Conservation (phyloP, 2,888 invertebrate species). For the Tipula confusa region DNA sequence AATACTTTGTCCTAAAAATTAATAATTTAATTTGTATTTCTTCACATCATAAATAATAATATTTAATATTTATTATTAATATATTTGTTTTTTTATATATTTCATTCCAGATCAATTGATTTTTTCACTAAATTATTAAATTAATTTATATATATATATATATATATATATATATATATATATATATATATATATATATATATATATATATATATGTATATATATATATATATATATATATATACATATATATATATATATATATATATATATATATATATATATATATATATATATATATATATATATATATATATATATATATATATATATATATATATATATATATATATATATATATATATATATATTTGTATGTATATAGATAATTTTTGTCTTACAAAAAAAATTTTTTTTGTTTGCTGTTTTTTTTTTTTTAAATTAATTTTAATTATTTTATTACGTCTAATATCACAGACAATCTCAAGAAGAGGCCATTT, state of each 20-base stretch:
- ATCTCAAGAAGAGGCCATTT: slow-evolving; percentile 36
- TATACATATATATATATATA: too few species aligned
- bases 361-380: not conserved
- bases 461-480: slow-evolving; percentile 38
- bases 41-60: slow-evolving; percentile 15
- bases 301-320: too few species aligned
- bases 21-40: not conserved
- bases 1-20: not conserved
- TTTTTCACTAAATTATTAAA: not conserved
- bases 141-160: too few species aligned
- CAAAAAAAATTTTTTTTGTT: slow-evolving; percentile 3
- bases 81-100: not conserved
- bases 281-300: too few species aligned
- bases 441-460: not conserved
- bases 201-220: too few species aligned
- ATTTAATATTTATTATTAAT: slow-evolving; percentile 8
- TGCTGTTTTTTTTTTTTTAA: not conserved
- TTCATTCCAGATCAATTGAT: slow-evolving; percentile 9
- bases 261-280: too few species aligned
- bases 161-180: too few species aligned
- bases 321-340: too few species aligned
- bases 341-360: too few species aligned
- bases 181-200: too few species aligned
- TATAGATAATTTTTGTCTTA: slow-evolving; percentile 13
- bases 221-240: too few species aligned